Base-by-base conservation (phyloP, 1,140 invertebrate species). In the Spodoptera litura region DNA sequence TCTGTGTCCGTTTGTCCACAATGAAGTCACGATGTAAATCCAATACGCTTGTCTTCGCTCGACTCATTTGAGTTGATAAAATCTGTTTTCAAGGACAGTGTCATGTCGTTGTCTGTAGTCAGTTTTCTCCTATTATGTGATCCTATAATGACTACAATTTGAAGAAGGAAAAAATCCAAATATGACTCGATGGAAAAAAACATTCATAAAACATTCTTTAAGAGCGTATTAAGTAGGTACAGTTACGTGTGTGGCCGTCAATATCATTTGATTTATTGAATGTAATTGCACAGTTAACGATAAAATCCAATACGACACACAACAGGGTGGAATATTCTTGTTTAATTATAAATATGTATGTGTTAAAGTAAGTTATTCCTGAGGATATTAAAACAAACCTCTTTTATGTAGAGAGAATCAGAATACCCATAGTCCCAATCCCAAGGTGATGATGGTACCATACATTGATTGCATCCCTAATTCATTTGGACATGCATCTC, bases 1-100 rank as follows among this genome's bases (percentile, higher is more conserved):
- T 84, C 85, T 78, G 78, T 70, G 52, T 49, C 68, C 80, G 83
- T 85, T 79, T 80, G 64, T 73, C 83, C 73, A 88, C 82, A 87
- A 80, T 88, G 87, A 85, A 86, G 83, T 87, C 83, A 86, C 79
- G 73, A 75, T 81, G 51, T 49, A 81, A 88, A 81, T 80, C 81
- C 73, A 72, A 79, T 77, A 79, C 77, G 56, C 77, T 53, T 62
- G 11, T 73, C 73, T 79, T 61, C 55, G 55, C 73, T 83, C 77
- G 73, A 66, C 52, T 77, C 72, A 81, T 51, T 52, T 74, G 38
- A 52, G 15, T 15, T 61, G 56, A 73, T 61, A 73, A 59, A 68
- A 27, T 72, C 31, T 44, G 56, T 59, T 25, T 56, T 73, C 71
- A 73, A 73, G 71, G 71, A 73, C 71, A 27, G 1, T 49, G 15